phyloP scores from a whole-genome alignment of 2,113 vertebrate species.

The Pterocles burchelli region DNA sequence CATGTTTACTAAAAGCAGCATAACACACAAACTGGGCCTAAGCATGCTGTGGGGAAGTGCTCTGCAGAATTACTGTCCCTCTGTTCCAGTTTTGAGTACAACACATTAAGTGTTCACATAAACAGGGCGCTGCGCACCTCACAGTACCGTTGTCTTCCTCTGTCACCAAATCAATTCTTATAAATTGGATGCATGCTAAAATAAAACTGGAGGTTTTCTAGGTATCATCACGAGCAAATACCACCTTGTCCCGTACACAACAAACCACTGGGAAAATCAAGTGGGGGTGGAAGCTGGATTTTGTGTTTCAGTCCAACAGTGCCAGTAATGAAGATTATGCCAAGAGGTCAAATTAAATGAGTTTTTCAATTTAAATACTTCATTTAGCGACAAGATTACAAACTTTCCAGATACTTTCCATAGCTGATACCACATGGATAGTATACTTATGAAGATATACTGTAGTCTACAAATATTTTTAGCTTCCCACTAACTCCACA shows the following conservation, averaged over 20 bases:
- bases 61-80: neutral
- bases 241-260: neutral
- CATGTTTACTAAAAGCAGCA: neutral
- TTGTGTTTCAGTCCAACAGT: neutral
- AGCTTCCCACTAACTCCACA: neutral
- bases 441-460: accelerated
- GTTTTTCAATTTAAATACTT: neutral
- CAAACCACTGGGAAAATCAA: neutral
- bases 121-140: neutral
- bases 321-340: accelerated
- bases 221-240: neutral
- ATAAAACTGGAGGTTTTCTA: accelerated
- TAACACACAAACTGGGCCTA: neutral
- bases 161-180: neutral
- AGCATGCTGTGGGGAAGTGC: accelerated
- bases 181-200: neutral
- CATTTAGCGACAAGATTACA: accelerated
- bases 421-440: neutral
- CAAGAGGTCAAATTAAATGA: neutral
- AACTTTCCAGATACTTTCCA: neutral
- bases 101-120: accelerated
- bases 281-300: neutral
- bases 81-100: neutral
- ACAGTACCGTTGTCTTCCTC: neutral
- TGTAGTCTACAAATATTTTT: neutral